Evolutionary conservation across 2,888 invertebrate genomes (phyloP).

Genomic region (Cantharis lateralis): DNA sequence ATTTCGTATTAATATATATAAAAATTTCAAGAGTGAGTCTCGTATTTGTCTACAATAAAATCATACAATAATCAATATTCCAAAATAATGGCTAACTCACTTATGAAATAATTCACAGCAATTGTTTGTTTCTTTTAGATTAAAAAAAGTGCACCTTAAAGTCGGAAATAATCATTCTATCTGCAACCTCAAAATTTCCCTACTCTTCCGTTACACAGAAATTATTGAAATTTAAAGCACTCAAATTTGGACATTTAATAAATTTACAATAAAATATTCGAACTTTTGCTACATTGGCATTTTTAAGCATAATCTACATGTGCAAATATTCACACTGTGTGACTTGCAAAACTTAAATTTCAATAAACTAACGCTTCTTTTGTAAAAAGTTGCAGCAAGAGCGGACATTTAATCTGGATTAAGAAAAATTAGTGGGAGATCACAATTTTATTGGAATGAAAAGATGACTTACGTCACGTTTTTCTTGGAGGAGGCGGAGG

Average conservation of each 20-base stretch:
- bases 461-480: slow-evolving; percentile 50
- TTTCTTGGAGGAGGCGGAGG: slow-evolving; percentile 52
- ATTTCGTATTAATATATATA: slow-evolving; percentile 13
- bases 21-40: slow-evolving; percentile 19
- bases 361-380: neutral
- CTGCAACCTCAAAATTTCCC: slow-evolving; percentile 2
- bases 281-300: slow-evolving; percentile 12
- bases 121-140: slow-evolving; percentile 27
- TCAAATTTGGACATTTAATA: slow-evolving; percentile 20
- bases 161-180: slow-evolving; percentile 4
- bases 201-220: slow-evolving; percentile 1
- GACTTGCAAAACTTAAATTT: neutral
- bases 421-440: neutral
- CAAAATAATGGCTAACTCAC: neutral
- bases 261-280: slow-evolving; percentile 14
- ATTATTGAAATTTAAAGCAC: slow-evolving; percentile 22
- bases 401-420: neutral
- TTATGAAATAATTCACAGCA: slow-evolving; percentile 29
- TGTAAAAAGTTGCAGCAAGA: neutral
- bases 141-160: slow-evolving; percentile 24
- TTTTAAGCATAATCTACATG: slow-evolving; percentile 18
- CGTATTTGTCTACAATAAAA: neutral
- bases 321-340: slow-evolving; percentile 18
- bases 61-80: neutral
- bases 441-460: slow-evolving; percentile 9